A percentile compares a stretch with the other conserved stretches of the same genome.
phyloP scores from a whole-genome alignment of 2,797 vertebrate species.

The Crenuchus spilurus region DNA sequence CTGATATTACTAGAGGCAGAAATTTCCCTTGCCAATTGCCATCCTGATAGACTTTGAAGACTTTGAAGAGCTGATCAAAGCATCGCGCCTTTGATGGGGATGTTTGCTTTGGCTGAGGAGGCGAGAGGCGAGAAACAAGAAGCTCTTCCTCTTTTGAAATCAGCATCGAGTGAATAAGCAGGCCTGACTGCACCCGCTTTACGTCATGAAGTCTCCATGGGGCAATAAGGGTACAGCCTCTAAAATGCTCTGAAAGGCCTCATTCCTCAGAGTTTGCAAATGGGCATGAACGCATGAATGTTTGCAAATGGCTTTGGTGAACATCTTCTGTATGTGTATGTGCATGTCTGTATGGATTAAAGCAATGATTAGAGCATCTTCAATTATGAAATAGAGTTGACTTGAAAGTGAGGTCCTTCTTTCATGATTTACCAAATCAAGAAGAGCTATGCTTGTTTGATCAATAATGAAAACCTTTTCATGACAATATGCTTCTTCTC shows the following conservation, averaged over 20 bases:
- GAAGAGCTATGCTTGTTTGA: constrained; percentile 39
- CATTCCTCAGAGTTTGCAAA: neutral
- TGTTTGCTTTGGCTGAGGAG: constrained; percentile 73
- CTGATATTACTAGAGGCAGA: constrained; percentile 59
- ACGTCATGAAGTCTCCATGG: neutral
- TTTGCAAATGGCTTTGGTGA: constrained; percentile 7
- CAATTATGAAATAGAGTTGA: constrained; percentile 34
- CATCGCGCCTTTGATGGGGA: constrained; percentile 73
- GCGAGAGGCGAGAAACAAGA: constrained; percentile 62
- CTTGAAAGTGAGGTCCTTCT: constrained; percentile 18
- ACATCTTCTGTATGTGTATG: neutral
- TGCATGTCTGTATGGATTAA: neutral
- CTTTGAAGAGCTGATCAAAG: constrained; percentile 85
- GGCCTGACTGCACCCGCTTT: neutral
- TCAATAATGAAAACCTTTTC: constrained; percentile 41
- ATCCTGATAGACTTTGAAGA: constrained; percentile 81
- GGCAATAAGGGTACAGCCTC: neutral
- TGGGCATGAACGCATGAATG: neutral
- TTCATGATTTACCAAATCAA: constrained; percentile 34
- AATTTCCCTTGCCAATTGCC: constrained; percentile 68
- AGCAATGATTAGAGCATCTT: constrained; percentile 4
- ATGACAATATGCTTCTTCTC: constrained; percentile 6
- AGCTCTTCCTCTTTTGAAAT: constrained; percentile 30
- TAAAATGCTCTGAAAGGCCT: neutral
- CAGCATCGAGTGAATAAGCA: neutral